These are phyloP conservation scores for Watsonalla cultraria DNA, from an alignment of 2,888 invertebrate genomes.

Conservation along the genomic window DNA sequence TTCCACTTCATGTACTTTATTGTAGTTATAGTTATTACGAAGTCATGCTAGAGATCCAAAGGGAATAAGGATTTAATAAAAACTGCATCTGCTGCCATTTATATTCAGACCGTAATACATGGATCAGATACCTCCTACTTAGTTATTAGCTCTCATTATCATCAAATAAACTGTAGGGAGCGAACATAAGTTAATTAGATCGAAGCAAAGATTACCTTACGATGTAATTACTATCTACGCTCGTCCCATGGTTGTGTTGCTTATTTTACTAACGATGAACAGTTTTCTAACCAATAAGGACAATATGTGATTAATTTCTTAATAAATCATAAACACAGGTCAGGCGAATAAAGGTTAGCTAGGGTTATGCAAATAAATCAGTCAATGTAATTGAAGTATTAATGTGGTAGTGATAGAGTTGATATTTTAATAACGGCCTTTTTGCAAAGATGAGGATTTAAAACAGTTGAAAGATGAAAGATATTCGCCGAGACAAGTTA, in stretches of 20 bases:
- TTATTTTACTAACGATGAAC: constrained; percentile 54
- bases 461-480: too few relatives aligned
- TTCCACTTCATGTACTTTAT: too few relatives aligned
- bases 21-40: too few relatives aligned
- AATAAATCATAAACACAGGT: too few relatives aligned
- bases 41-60: too few relatives aligned
- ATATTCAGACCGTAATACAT: constrained; percentile 47
- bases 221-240: constrained; percentile 52
- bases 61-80: too few relatives aligned
- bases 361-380: too few relatives aligned
- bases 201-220: constrained; percentile 45
- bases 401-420: constrained; percentile 1
- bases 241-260: constrained; percentile 43
- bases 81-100: constrained; percentile 21
- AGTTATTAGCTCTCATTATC: constrained; percentile 59
- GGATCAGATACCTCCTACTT: constrained; percentile 31
- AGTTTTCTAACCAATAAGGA: constrained; percentile 18
- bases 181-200: constrained; percentile 62
- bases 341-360: too few relatives aligned
- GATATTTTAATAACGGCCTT: constrained; percentile 11
- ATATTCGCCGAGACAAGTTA: constrained; percentile 15
- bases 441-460: too few relatives aligned
- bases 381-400: too few relatives aligned
- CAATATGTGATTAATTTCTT: constrained; percentile 3
- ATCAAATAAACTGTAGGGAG: constrained; percentile 50